Percentiles rank a stretch among this genome's conserved stretches.
These are phyloP conservation scores for Daktulosphaira vitifoliae DNA, from an alignment of 1,140 invertebrate species.

Conservation along the genomic window DNA sequence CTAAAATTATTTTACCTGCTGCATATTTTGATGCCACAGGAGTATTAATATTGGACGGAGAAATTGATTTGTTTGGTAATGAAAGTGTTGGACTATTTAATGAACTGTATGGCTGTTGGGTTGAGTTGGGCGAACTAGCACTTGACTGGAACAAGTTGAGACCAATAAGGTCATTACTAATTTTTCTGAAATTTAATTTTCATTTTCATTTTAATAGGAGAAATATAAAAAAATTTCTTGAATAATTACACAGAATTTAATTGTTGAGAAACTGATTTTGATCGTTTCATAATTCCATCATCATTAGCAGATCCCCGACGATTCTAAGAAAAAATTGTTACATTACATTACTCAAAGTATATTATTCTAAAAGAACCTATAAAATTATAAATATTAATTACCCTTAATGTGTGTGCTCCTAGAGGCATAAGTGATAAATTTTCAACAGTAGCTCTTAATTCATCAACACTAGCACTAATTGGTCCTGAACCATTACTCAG, in stretches of 20 bases:
- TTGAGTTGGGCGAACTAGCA: conserved; percentile 80
- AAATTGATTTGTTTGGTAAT: conserved; percentile 24
- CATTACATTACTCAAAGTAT: too few relatives aligned
- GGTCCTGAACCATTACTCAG: conserved; percentile 75
- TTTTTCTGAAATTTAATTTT: conserved; percentile 47
- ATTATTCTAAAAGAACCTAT: too few relatives aligned
- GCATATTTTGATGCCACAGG: conserved; percentile 14
- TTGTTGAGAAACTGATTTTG: conserved; percentile 68
- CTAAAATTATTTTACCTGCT: conserved; percentile 13
- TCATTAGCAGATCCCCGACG: conserved; percentile 53
- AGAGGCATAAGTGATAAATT: conserved; percentile 80
- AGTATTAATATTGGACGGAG: conserved; percentile 25
- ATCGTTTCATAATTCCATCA: conserved; percentile 64
- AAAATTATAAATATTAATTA: not conserved
- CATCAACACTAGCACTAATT: conserved; percentile 88
- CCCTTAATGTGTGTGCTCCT: conserved; percentile 49
- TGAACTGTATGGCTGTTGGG: conserved; percentile 69
- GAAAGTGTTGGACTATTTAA: conserved; percentile 49
- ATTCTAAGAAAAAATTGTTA: conserved; percentile 43
- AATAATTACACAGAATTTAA: conserved; percentile 40
- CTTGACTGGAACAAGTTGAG: conserved; percentile 61
- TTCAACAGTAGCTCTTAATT: conserved; percentile 82
- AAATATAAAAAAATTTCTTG: not conserved
- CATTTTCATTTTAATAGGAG: not conserved
- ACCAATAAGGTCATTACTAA: conserved; percentile 69